Evolutionary conservation across 2,797 vertebrate genomes (phyloP).

Genomic region (Rachycentron canadum): DNA sequence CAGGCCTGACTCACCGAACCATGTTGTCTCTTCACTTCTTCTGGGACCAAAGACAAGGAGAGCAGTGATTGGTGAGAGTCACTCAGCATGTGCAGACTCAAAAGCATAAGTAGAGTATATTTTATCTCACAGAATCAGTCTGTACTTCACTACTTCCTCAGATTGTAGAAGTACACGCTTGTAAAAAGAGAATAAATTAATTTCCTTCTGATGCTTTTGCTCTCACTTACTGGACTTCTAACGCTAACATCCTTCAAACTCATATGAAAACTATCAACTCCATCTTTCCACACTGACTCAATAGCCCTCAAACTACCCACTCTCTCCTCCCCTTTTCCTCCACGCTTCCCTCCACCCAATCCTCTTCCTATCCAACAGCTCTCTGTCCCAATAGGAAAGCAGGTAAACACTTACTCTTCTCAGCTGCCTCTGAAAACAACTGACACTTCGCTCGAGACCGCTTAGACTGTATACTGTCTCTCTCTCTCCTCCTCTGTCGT

Average conservation of each 20-base stretch:
- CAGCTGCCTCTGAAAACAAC: constrained; percentile 72
- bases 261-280: not conserved
- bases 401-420: constrained; percentile 78
- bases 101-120: not conserved
- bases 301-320: constrained; percentile 14
- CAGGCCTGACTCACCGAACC: constrained; percentile 86
- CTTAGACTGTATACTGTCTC: constrained; percentile 41
- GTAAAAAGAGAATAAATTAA: not conserved
- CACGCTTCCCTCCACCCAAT: constrained; percentile 23
- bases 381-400: constrained; percentile 64
- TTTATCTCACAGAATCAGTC: not conserved
- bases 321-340: constrained; percentile 20
- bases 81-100: constrained; percentile 54
- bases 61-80: constrained; percentile 38
- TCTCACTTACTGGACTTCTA: not conserved
- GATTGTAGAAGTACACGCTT: not conserved
- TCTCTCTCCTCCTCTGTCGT: constrained; percentile 57
- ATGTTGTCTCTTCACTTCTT: constrained; percentile 76
- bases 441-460: constrained; percentile 48
- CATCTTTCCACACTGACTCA: constrained; percentile 23
- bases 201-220: constrained; percentile 10
- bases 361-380: constrained; percentile 28
- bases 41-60: constrained; percentile 67
- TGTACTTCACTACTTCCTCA: constrained; percentile 41
- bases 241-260: not conserved